Evolutionary conservation across 1,140 invertebrate species (phyloP).

Genomic region (Nylanderia fulva): DNA sequence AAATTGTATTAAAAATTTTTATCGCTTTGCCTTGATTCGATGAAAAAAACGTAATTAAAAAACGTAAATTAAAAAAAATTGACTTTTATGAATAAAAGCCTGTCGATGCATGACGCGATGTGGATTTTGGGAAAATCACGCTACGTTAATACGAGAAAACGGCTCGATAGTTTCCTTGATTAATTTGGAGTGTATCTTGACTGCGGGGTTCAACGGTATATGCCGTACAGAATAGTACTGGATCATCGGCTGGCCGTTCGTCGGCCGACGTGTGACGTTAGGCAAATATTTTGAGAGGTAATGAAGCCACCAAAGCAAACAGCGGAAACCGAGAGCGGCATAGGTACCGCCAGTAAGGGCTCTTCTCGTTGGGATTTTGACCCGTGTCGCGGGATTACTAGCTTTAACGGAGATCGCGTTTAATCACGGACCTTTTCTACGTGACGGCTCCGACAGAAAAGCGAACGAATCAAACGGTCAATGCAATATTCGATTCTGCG

Average conservation of each 20-base stretch:
- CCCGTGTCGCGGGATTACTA: constrained; percentile 79
- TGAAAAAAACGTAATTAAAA: not conserved
- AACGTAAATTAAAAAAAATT: not conserved
- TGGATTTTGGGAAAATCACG: constrained; percentile 6
- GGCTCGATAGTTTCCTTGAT: constrained; percentile 39
- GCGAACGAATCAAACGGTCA: constrained; percentile 21
- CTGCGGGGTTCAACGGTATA: constrained; percentile 3
- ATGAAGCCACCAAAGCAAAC: constrained; percentile 84
- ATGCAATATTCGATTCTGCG: constrained; percentile 25
- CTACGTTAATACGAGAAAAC: not conserved
- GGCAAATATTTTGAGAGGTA: constrained; percentile 85
- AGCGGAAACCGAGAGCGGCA: constrained; percentile 66
- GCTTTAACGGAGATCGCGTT: constrained; percentile 72
- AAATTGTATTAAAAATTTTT: not conserved
- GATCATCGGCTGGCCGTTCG: constrained; percentile 76
- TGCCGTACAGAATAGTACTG: constrained; percentile 61
- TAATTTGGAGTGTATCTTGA: constrained; percentile 45
- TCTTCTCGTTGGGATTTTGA: constrained; percentile 73
- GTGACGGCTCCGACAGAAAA: constrained; percentile 48
- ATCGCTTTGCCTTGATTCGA: not conserved
- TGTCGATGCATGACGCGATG: not conserved
- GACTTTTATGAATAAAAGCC: too few relatives aligned
- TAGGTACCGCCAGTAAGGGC: constrained; percentile 67
- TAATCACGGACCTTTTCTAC: constrained; percentile 70
- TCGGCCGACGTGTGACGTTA: constrained; percentile 78